Evolutionary conservation across 2,113 vertebrate genomes (phyloP).

Genomic region (Ictalurus furcatus): DNA sequence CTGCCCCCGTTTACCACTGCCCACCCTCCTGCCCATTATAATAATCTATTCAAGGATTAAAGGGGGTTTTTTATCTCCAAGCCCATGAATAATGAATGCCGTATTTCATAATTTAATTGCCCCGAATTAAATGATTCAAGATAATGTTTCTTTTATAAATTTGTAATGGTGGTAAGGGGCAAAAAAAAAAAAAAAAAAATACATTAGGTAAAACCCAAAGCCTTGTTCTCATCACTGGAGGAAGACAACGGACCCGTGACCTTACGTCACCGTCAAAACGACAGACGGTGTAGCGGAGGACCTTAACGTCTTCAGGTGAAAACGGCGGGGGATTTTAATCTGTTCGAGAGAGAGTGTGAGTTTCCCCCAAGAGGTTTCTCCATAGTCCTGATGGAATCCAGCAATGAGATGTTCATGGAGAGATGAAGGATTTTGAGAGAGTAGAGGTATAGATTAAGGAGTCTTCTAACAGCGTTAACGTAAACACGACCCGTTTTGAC

Average conservation of each 20-base stretch:
- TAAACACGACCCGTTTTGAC: neutral
- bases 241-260: conserved; percentile 33
- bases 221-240: conserved; percentile 22
- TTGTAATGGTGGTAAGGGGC: conserved; percentile 70
- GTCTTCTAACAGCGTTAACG: neutral
- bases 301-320: conserved; percentile 44
- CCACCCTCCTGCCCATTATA: conserved; percentile 72
- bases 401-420: neutral
- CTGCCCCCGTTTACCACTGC: conserved; percentile 64
- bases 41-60: conserved; percentile 85
- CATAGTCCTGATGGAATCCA: conserved; percentile 15
- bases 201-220: conserved; percentile 58
- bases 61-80: conserved; percentile 72
- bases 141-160: conserved; percentile 84
- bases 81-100: conserved; percentile 79
- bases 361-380: conserved; percentile 38
- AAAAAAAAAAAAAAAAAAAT: conserved; percentile 30
- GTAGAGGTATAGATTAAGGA: conserved; percentile 34
- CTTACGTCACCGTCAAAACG: conserved; percentile 29
- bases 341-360: conserved; percentile 6
- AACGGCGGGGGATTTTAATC: conserved; percentile 64
- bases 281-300: conserved; percentile 45
- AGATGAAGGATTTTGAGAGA: conserved; percentile 35
- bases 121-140: conserved; percentile 87
- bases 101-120: conserved; percentile 79